A percentile compares a stretch with the other conserved stretches of the same genome.
phyloP scores from a whole-genome alignment of 2,113 vertebrate genomes.

The Indicator indicator region DNA sequence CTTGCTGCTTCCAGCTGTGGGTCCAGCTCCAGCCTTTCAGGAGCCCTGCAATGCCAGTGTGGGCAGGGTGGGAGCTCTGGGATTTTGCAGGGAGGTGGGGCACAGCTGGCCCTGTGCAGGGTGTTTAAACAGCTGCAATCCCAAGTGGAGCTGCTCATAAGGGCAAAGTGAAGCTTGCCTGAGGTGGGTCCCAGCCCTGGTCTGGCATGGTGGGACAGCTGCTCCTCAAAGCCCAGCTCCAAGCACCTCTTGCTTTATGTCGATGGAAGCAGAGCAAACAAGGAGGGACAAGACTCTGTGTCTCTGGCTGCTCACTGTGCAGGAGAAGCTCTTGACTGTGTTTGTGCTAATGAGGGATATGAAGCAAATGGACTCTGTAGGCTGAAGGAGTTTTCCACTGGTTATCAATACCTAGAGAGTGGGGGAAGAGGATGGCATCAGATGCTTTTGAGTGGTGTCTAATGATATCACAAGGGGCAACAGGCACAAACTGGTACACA shows the following conservation, averaged over 20 bases:
- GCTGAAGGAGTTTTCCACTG: too few species aligned
- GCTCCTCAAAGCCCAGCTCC: background rate
- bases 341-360: background rate
- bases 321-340: background rate
- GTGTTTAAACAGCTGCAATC: background rate
- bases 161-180: background rate
- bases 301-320: background rate
- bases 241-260: rapidly evolving
- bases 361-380: background rate
- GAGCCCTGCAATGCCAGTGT: background rate
- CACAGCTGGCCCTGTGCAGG: rapidly evolving
- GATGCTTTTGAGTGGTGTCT: too few species aligned
- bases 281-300: background rate
- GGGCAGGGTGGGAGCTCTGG: background rate
- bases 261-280: background rate
- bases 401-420: too few species aligned
- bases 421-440: too few species aligned
- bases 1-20: background rate
- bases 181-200: background rate
- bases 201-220: background rate
- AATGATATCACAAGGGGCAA: too few species aligned
- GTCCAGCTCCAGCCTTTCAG: rapidly evolving
- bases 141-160: background rate
- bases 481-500: too few species aligned
- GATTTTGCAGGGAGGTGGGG: background rate